Evolutionary conservation across 1,140 invertebrate genomes (phyloP).

Genomic region (Pogonognathellus flavescens): DNA sequence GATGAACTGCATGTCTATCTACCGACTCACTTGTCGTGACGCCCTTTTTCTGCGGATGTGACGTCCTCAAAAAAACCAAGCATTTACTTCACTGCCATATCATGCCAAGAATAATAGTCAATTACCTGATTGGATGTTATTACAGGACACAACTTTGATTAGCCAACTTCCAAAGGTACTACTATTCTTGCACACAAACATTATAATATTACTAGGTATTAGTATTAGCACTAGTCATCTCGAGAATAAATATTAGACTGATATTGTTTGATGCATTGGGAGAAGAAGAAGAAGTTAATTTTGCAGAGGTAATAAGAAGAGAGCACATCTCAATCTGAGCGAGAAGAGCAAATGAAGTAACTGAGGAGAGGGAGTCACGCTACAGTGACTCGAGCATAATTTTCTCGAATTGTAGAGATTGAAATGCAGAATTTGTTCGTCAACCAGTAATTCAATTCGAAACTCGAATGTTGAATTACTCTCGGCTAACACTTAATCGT

Average conservation of each 20-base stretch:
- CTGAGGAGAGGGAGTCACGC: conserved; percentile 19
- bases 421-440: neutral
- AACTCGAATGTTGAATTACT: neutral
- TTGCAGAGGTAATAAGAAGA: too few relatives aligned
- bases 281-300: too few relatives aligned
- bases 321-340: too few relatives aligned
- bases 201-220: too few relatives aligned
- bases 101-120: conserved; percentile 27
- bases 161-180: too few relatives aligned
- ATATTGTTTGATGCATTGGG: too few relatives aligned
- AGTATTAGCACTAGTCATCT: too few relatives aligned
- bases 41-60: neutral
- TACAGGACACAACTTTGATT: too few relatives aligned
- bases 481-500: conserved; percentile 13
- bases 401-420: neutral
- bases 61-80: neutral
- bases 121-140: neutral
- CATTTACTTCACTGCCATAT: neutral
- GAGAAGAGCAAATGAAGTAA: neutral
- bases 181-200: too few relatives aligned
- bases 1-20: neutral
- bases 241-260: too few relatives aligned
- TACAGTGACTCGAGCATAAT: conserved; percentile 1
- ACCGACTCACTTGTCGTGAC: neutral
- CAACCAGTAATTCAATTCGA: neutral